These are phyloP conservation scores for Diloba caeruleocephala DNA, from an alignment of 2,888 invertebrate genomes.

Conservation along the genomic window DNA sequence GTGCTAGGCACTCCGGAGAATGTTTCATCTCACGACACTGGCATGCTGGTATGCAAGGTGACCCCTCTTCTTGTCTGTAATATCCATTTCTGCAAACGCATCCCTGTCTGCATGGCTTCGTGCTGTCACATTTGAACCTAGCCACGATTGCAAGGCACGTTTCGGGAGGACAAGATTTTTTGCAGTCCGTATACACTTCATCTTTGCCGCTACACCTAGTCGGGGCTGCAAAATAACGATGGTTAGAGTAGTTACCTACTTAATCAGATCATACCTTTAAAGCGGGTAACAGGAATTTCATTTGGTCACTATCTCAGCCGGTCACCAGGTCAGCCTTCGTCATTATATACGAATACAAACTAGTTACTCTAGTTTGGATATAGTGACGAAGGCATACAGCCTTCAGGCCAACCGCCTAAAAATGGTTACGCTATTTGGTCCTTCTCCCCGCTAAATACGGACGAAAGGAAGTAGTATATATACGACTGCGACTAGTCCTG, in stretches of 20 bases:
- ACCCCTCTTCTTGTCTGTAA: slow-evolving; percentile 10
- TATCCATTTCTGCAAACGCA: slow-evolving; percentile 35
- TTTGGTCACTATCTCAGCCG: too few relatives aligned
- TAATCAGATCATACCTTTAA: neutral
- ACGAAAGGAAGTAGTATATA: too few relatives aligned
- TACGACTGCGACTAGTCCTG: too few relatives aligned
- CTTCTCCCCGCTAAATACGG: too few relatives aligned
- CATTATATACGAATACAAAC: too few relatives aligned
- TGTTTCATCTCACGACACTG: slow-evolving; percentile 34
- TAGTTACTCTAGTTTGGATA: too few relatives aligned
- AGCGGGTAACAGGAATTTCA: too few relatives aligned
- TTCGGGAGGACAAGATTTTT: slow-evolving; percentile 54
- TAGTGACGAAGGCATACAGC: too few relatives aligned
- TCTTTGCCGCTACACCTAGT: slow-evolving; percentile 33
- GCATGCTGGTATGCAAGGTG: slow-evolving; percentile 34
- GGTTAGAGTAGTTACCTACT: neutral
- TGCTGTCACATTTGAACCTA: slow-evolving; percentile 40
- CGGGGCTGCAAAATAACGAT: slow-evolving; percentile 5
- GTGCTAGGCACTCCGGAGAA: slow-evolving; percentile 27
- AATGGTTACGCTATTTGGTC: too few relatives aligned
- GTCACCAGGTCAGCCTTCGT: too few relatives aligned
- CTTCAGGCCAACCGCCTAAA: too few relatives aligned
- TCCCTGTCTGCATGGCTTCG: slow-evolving; percentile 16
- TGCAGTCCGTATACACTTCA: slow-evolving; percentile 51
- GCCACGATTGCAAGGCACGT: slow-evolving; percentile 50